Base-by-base conservation (phyloP, 2,113 vertebrate genomes). In the Scytalopus superciliaris region DNA sequence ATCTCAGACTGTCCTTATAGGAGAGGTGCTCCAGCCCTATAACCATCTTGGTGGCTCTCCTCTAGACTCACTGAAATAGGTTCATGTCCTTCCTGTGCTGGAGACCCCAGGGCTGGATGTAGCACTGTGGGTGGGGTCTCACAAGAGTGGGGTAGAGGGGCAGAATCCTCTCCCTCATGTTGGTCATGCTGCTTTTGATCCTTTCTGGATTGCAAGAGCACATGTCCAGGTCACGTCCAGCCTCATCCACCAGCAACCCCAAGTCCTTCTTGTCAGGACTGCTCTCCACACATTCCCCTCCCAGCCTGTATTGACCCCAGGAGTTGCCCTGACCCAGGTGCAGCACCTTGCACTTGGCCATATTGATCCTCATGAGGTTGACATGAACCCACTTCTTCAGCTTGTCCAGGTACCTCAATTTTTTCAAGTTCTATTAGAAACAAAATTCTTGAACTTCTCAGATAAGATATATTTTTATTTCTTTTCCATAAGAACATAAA, bases 121-220 rank as follows among this genome's bases (percentile, higher is more conserved):
- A 42, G 40, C 5, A 37, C 53, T 68, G 21, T n/a, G 28, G 40
- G 14, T 67, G 45, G 14, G 4, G 8, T 79, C n/a, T 60, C 45
- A 47, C 3, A 4, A 73, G 18, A 1, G 1, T 10, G 2, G 25
- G 60, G 30, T 0, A 67, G 40, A 68, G n/a, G 7, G 50, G n/a
- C 59, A 79, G 45, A 59, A 60, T 16, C 8, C 22, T 33, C 12
- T 49, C 25, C 40, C 22, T n/a, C 2, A 19, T 55, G 44, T 60
- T 55, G 44, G 11, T 30, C 33, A 40, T 0, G 0, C 7, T 80
- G 1, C 35, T 60, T 60, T 37, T 21, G 56, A 42, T 42, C 39
- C 25, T 9, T 76, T 87, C 25, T 52, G 47, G 37, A 28, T 44
- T 72, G 13, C 4, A 4, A 62, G 47, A 1, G 0, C n/a, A 57